These are phyloP conservation scores for Pristionchus mayeri DNA, from an alignment of 2,888 invertebrate genomes.

Conservation along the genomic window DNA sequence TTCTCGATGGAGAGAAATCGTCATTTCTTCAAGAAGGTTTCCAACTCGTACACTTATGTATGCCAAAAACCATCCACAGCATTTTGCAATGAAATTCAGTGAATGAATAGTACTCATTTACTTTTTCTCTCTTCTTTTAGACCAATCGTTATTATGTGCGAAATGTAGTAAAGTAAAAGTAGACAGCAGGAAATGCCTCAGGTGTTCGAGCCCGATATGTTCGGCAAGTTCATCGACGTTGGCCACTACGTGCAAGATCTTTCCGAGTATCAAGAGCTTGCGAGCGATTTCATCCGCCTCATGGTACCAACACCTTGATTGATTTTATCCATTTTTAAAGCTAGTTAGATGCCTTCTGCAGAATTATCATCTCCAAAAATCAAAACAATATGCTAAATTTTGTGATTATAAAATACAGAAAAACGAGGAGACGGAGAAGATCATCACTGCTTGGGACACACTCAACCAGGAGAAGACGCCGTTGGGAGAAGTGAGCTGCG, in stretches of 20 bases:
- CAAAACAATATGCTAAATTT: neutral
- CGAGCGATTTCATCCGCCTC: conserved; percentile 58
- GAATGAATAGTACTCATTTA: too few species aligned
- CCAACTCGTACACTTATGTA: too few species aligned
- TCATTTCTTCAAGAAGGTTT: conserved; percentile 75
- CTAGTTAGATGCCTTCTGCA: too few species aligned
- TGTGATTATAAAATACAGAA: neutral
- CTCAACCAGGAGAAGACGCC: conserved; percentile 61
- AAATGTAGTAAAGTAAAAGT: too few species aligned
- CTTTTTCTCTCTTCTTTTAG: too few species aligned
- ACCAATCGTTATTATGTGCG: too few species aligned
- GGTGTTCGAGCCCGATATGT: conserved; percentile 77
- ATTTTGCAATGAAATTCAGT: too few species aligned
- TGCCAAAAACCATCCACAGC: too few species aligned
- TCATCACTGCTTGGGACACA: conserved; percentile 57
- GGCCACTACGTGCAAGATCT: conserved; percentile 78
- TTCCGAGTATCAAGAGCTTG: conserved; percentile 75
- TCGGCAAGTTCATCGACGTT: conserved; percentile 78
- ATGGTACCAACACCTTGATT: too few species aligned
- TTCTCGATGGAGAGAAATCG: conserved; percentile 78
- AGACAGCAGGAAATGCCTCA: conserved; percentile 54
- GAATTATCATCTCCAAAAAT: too few species aligned
- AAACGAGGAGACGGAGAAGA: conserved; percentile 7
- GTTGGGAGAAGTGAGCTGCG: conserved; percentile 53
- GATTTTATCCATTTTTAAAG: too few species aligned